Base-by-base conservation (phyloP, 2,113 vertebrate species). In the Mesembrinibis cayennensis region DNA sequence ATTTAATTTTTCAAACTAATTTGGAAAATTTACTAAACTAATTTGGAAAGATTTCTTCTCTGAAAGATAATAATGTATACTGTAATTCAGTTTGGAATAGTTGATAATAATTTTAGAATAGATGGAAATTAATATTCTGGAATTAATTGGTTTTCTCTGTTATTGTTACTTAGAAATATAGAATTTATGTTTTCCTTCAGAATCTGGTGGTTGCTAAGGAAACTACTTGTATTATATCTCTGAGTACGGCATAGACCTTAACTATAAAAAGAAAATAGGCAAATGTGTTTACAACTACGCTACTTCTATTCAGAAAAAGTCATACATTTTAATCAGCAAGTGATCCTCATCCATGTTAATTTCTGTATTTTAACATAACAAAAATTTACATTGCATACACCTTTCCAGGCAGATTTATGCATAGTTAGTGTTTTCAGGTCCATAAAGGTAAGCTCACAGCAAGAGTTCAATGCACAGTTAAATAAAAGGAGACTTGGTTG, bases 151-250 rank as follows among this genome's bases (percentile, higher is more conserved):
- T 67, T 92, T 91, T 53, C 23, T 89, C 77, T 96, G 47, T 90
- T 95, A 66, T 27, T 96, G 69, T 96, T 94, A 91, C 77, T 95
- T 90, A 94, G 84, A 95, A 85, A 71, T 93, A 96, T 76, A 84
- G 92, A 65, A 96, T 95, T 96, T 95, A 87, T 93, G 59, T 80
- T 96, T 97, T 91, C 56, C 8, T 73, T 82, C 83, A 67, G 91
- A 95, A 87, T 74, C 65, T 22, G 67, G 84, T 21, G 29, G 97
- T 97, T 97, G 94, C 97, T 95, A 97, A 97, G 96, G 98, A 95
- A 96, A 96, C 96, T 26, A 69, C 7, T 65, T 79, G 55, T 67
- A 53, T 93, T 96, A 42, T 95, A 97, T 83, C 92, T 93, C 53
- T 72, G 90, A 44, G 44, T 90, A 94, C 93, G 66, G 59, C 76